Evolutionary conservation across 2,888 invertebrate genomes (phyloP).

Genomic region (Antheraea assamensis): DNA sequence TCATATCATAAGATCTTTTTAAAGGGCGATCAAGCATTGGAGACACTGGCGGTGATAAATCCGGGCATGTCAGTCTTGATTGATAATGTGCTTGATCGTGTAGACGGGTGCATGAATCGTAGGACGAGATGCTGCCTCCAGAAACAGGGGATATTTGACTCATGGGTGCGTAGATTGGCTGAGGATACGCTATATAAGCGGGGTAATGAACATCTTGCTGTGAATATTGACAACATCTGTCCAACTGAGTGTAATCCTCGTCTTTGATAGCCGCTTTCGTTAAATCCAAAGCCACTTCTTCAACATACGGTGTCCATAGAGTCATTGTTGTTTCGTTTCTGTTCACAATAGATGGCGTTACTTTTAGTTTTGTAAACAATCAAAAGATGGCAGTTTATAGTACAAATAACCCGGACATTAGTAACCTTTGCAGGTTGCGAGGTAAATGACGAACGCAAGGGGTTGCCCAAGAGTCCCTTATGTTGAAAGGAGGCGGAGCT

Average conservation of each 20-base stretch:
- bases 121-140: conserved; percentile 40
- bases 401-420: conserved; percentile 22
- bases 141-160: conserved; percentile 46
- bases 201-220: conserved; percentile 13
- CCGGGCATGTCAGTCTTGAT: conserved; percentile 7
- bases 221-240: conserved; percentile 13
- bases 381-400: neutral
- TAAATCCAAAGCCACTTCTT: conserved; percentile 55
- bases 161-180: conserved; percentile 25
- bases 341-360: neutral
- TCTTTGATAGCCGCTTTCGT: conserved; percentile 40
- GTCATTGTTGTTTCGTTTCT: conserved; percentile 45
- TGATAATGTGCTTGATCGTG: conserved; percentile 14
- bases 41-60: conserved; percentile 44
- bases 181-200: conserved; percentile 24
- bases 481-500: conserved; percentile 35
- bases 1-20: conserved; percentile 32
- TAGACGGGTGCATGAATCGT: conserved; percentile 28
- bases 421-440: conserved; percentile 29
- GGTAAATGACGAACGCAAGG: conserved; percentile 31
- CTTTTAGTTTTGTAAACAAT: conserved; percentile 9
- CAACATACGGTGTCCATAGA: conserved; percentile 69
- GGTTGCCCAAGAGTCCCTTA: conserved; percentile 38
- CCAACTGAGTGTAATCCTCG: conserved; percentile 22
- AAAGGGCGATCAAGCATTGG: conserved; percentile 29